Conservation (phyloP, 2,888 invertebrate genomes). For the Apodemia hepburni region DNA sequence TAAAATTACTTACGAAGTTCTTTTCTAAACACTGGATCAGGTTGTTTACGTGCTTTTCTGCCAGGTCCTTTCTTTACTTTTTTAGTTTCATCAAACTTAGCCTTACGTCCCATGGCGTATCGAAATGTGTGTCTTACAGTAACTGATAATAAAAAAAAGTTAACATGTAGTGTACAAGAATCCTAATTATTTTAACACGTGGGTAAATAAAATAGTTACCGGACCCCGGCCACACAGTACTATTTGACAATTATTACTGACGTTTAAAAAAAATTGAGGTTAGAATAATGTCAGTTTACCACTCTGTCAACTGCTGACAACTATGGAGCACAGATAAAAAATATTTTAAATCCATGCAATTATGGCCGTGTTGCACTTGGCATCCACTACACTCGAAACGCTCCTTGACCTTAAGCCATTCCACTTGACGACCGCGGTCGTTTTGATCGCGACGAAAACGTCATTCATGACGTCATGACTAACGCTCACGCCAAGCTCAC, state of each 20-base stretch:
- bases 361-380: no score
- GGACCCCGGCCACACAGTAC: neutral
- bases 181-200: neutral
- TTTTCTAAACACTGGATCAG: slow-evolving; percentile 86
- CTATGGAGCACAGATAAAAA: no score
- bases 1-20: slow-evolving; percentile 59
- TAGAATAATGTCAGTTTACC: neutral
- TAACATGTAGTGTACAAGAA: neutral
- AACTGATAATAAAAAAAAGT: neutral
- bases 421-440: no score
- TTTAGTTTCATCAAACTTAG: slow-evolving; percentile 85
- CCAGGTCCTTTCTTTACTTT: slow-evolving; percentile 91
- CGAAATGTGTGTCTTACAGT: neutral
- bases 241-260: neutral
- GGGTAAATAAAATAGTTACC: slow-evolving; percentile 2
- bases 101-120: slow-evolving; percentile 90
- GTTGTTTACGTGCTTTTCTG: slow-evolving; percentile 92
- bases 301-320: no score
- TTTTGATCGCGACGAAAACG: no score
- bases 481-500: no score
- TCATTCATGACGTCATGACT: no score
- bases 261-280: neutral
- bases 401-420: no score
- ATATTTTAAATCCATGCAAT: no score
- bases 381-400: no score